Percentiles rank a stretch among this genome's conserved stretches.
phyloP scores from a whole-genome alignment of 2,888 invertebrate genomes.

The Isotomurus palustris region DNA sequence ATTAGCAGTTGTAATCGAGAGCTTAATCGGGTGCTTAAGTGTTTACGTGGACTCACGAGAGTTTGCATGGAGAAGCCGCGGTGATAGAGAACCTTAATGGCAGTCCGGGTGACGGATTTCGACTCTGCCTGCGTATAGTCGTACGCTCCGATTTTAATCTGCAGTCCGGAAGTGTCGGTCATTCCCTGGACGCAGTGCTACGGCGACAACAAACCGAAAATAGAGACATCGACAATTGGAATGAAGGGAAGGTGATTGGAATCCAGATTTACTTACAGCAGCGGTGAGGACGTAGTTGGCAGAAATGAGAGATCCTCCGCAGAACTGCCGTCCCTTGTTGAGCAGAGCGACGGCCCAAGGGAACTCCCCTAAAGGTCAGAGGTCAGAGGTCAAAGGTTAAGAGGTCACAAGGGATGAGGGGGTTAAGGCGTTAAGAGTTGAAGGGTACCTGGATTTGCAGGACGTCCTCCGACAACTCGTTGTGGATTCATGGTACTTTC shows the following conservation, averaged over 20 bases:
- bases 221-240: no score
- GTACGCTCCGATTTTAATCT: slow-evolving; percentile 75
- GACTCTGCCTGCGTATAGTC: slow-evolving; percentile 72
- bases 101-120: slow-evolving; percentile 69
- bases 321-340: slow-evolving; percentile 76
- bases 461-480: slow-evolving; percentile 22
- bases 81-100: slow-evolving; percentile 76
- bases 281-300: slow-evolving; percentile 73
- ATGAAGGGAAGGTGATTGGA: no score
- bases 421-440: no score
- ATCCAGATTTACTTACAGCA: slow-evolving; percentile 86
- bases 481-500: no score
- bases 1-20: background rate
- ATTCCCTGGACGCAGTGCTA: slow-evolving; percentile 29
- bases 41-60: slow-evolving; percentile 56
- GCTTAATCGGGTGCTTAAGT: background rate
- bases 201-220: no score
- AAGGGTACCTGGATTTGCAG: background rate
- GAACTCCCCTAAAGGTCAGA: slow-evolving; percentile 13
- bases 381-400: background rate
- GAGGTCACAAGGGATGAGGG: background rate
- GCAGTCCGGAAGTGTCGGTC: slow-evolving; percentile 57
- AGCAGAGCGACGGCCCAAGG: slow-evolving; percentile 58
- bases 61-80: slow-evolving; percentile 76
- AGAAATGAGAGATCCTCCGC: slow-evolving; percentile 80